Conservation (phyloP, 2,113 vertebrate genomes). For the Phyllostomus hastatus region DNA sequence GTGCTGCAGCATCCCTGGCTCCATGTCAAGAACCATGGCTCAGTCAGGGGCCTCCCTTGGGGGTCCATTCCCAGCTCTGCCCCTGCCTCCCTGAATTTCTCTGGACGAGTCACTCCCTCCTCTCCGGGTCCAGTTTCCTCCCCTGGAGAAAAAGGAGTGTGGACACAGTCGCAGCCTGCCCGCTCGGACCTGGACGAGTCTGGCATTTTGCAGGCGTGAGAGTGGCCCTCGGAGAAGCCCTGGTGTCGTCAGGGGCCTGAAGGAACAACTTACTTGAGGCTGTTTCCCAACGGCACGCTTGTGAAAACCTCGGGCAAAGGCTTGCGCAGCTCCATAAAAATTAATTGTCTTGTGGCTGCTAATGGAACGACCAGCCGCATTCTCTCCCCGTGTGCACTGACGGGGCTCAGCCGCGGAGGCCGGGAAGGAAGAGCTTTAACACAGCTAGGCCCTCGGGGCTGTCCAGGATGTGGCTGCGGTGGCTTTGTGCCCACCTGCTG, state of each 20-base stretch:
- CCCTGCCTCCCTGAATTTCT: neutral
- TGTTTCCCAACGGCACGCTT: neutral
- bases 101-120: neutral
- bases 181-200: accelerated
- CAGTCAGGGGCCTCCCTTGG: too few species aligned
- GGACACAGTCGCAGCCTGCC: neutral
- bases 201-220: neutral
- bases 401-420: neutral
- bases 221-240: neutral
- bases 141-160: neutral
- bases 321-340: neutral
- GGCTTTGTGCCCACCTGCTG: neutral
- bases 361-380: neutral
- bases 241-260: too few species aligned
- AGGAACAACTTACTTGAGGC: neutral
- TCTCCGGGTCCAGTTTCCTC: neutral
- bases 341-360: neutral
- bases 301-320: neutral
- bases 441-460: accelerated
- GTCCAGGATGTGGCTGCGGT: neutral
- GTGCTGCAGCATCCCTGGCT: neutral
- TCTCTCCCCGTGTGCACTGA: neutral
- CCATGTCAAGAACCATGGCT: neutral
- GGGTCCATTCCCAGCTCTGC: neutral
- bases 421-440: neutral